These are phyloP conservation scores for Anoura caudifer DNA, from an alignment of 2,113 vertebrate genomes.

Conservation along the genomic window DNA sequence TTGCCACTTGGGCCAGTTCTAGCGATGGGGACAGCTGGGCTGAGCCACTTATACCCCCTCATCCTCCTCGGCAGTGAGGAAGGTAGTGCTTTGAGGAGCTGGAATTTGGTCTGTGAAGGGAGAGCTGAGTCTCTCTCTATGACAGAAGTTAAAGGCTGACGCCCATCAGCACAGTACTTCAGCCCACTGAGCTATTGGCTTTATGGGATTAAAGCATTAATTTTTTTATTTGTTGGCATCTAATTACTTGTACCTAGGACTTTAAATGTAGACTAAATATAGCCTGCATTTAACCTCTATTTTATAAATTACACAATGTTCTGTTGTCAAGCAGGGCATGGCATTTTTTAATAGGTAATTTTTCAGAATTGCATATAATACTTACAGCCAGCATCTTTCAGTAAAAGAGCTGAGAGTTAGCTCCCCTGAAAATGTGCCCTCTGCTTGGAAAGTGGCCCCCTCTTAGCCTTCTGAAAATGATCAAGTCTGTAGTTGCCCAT, in stretches of 20 bases:
- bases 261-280: constrained; percentile 7
- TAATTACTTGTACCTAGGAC: neutral
- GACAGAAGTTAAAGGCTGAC: neutral
- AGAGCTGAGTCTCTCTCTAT: neutral
- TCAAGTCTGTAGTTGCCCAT: constrained; percentile 23
- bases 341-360: neutral
- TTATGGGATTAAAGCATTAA: neutral
- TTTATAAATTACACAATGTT: neutral
- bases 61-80: neutral
- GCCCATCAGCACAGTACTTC: neutral
- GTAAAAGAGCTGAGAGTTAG: neutral
- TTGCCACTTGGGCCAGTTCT: neutral
- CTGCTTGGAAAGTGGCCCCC: constrained; percentile 1
- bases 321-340: neutral
- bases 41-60: neutral
- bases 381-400: neutral
- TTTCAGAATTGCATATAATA: neutral
- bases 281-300: constrained; percentile 6
- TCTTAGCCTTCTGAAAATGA: neutral
- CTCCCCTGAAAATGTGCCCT: neutral
- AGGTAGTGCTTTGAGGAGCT: neutral
- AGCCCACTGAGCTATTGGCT: neutral
- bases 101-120: neutral
- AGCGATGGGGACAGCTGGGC: no score
- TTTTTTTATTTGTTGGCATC: neutral